Conservation (phyloP, 2,888 invertebrate genomes). For the Tribolium freemani region DNA sequence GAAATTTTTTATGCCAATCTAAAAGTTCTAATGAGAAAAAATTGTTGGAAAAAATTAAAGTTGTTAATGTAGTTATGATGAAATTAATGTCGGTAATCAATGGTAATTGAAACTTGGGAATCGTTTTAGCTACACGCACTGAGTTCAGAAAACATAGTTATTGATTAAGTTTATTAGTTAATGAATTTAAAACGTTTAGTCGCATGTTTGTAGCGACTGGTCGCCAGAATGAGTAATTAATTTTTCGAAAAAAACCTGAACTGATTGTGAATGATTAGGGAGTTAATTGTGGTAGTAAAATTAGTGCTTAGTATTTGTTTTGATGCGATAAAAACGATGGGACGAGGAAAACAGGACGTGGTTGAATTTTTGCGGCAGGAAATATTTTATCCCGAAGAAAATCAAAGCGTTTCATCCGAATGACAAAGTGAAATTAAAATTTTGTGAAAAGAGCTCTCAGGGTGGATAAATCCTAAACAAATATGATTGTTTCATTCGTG, state of each 20-base stretch:
- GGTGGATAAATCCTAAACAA: conserved; percentile 31
- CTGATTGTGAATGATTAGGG: neutral
- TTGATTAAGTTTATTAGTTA: conserved; percentile 33
- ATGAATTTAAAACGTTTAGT: conserved; percentile 34
- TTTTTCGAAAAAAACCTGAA: neutral
- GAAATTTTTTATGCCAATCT: no score
- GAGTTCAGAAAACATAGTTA: conserved; percentile 17
- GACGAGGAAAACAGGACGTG: conserved; percentile 49
- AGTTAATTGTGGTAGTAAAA: neutral
- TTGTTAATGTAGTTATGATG: neutral
- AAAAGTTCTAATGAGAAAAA: neutral
- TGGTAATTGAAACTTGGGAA: conserved; percentile 10
- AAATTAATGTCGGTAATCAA: neutral
- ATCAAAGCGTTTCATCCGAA: conserved; percentile 12
- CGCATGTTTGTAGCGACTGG: conserved; percentile 38
- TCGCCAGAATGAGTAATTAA: neutral
- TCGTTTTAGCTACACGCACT: neutral
- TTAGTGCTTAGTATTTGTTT: neutral
- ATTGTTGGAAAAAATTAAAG: neutral
- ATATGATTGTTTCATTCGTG: conserved; percentile 29
- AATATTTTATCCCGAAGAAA: conserved; percentile 35
- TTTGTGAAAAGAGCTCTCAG: conserved; percentile 1
- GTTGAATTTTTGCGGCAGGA: conserved; percentile 45
- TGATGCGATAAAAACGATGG: conserved; percentile 31
- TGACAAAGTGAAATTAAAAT: conserved; percentile 31